Base-by-base conservation (phyloP, 1,140 invertebrate genomes). In the Apocrypta bakeri region DNA sequence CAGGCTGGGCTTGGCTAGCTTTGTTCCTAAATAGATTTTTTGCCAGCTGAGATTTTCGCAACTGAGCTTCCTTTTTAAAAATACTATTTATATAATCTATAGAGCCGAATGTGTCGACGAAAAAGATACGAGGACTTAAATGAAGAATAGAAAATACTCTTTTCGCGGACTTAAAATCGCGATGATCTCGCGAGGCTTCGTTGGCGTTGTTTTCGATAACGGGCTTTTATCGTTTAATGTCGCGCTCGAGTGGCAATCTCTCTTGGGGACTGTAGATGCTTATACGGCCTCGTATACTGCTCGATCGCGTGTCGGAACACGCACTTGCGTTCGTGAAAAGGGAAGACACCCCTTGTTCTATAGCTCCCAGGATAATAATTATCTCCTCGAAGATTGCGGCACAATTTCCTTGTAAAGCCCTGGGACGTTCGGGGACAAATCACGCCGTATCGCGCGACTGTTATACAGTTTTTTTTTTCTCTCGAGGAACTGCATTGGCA, bases 131-230 rank as follows among this genome's bases (percentile, higher is more conserved):
- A n/a, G n/a, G n/a, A n/a, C n/a, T n/a, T n/a, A n/a, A n/a, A n/a
- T n/a, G n/a, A n/a, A n/a, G n/a, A n/a, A n/a, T n/a, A n/a, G n/a
- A n/a, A n/a, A n/a, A n/a, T n/a, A n/a, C n/a, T n/a, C n/a, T n/a
- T n/a, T n/a, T n/a, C n/a, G n/a, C n/a, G n/a, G n/a, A n/a, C n/a
- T n/a, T n/a, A n/a, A n/a, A n/a, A n/a, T n/a, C n/a, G n/a, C n/a
- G n/a, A n/a, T n/a, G n/a, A n/a, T n/a, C n/a, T n/a, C n/a, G n/a
- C n/a, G n/a, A n/a, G n/a, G n/a, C n/a, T n/a, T n/a, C 25, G 37
- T 21, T 14, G 31, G 56, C 42, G 48, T 56, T 74, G 40, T 74
- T 74, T 48, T 74, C 72, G 56, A 74, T 74, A 56, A 56, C 40
- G 40, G 40, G 11, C 40, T 27, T 74, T 74, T 74, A 56, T 56